phyloP scores from a whole-genome alignment of 2,888 invertebrate species.

The Branchellion lobata region DNA sequence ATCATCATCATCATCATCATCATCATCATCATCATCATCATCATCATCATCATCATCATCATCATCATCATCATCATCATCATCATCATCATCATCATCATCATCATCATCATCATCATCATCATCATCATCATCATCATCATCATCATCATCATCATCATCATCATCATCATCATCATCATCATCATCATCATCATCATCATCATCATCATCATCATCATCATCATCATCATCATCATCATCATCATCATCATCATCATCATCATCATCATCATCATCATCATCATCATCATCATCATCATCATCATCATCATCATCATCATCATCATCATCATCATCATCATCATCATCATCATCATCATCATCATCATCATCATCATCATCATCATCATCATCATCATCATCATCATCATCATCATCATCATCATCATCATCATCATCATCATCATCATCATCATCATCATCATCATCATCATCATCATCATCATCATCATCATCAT shows the following conservation, averaged over 20 bases:
- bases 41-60: constrained; percentile 43
- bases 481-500: constrained; percentile 38
- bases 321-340: constrained; percentile 39
- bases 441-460: constrained; percentile 36
- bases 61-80: constrained; percentile 35
- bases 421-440: constrained; percentile 43
- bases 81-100: constrained; percentile 43
- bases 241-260: constrained; percentile 36
- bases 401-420: constrained; percentile 35
- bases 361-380: constrained; percentile 38
- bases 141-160: constrained; percentile 37
- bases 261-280: constrained; percentile 43
- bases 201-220: constrained; percentile 36
- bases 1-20: constrained; percentile 41
- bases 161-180: constrained; percentile 41
- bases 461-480: constrained; percentile 43
- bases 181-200: constrained; percentile 37
- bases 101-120: constrained; percentile 37
- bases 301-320: constrained; percentile 36
- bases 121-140: constrained; percentile 43
- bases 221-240: constrained; percentile 42
- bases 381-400: constrained; percentile 42
- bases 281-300: constrained; percentile 38
- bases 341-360: constrained; percentile 42
- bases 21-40: constrained; percentile 34